Evolutionary conservation across 2,888 invertebrate species (phyloP), one percentile per base, ranked within the genome.

Genomic region (Euspilapteryx auroguttella): DNA sequence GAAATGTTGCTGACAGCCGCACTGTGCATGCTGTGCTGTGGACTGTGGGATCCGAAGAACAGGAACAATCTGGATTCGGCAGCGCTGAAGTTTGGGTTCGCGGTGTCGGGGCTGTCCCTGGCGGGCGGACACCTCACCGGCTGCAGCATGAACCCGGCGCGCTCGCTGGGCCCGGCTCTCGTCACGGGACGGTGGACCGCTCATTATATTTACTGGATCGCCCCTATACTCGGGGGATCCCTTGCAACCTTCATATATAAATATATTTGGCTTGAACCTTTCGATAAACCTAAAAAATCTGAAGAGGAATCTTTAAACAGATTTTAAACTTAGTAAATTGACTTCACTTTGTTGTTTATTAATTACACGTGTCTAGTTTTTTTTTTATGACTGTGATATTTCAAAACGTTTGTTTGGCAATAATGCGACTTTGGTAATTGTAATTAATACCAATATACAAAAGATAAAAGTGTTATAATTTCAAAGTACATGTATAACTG

Each of bases 141-240:
- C 0, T 83, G 81, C 23, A 83, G 85, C 45, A 79, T 87, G 82
- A 87, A 87, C 45, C 87, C 87, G 0, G 86, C 82, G 0, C 78
- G 87, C 34, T 75, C 81, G 4, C 76, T 90, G 11, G 89, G 78
- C 0, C 89, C 89, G 0, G 87, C 88, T 0, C 38, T 89, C 2
- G 82, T 84, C 75, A 84, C 84, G 17, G 79, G 78, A 2, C 63
- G 75, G 22, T 89, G 87, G 82, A 36, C 49, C 0, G 39, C 66
- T 14, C 88, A 89, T 35, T 90, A 88, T 89, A 62, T 83, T 1
- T 87, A 83, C 44, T 87, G 87, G 86, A 53, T 80, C 4, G 87
- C 82, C 12, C 87, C 87, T 0, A 28, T 57, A 1, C 13, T 62
- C 1, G 75, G 71, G 3, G 55, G 57, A 22, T 36, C 46, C 4